Conservation (phyloP, 2,113 vertebrate genomes). For the Tetrax tetrax region DNA sequence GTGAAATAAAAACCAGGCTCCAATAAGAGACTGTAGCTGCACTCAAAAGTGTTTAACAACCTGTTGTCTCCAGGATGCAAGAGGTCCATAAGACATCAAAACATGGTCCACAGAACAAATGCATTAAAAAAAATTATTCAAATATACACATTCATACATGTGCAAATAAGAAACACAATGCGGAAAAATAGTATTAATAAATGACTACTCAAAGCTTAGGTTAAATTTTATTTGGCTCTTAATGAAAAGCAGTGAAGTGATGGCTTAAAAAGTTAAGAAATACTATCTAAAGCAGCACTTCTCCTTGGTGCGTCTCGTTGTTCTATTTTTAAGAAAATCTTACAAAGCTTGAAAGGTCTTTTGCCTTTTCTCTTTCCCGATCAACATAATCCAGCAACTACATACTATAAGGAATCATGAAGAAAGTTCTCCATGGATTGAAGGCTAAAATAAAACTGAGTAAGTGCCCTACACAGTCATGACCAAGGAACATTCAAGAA, state of each 20-base stretch:
- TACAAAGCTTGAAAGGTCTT: background rate
- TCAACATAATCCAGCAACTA: background rate
- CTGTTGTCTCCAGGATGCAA: background rate
- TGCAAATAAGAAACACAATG: background rate
- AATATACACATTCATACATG: background rate
- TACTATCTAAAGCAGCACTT: background rate
- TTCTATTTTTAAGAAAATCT: background rate
- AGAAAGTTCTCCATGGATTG: background rate
- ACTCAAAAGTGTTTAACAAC: background rate
- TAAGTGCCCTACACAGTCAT: background rate
- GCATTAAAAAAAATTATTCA: background rate
- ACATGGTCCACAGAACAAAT: background rate
- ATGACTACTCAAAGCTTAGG: background rate
- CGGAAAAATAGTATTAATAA: background rate
- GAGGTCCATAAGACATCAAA: background rate
- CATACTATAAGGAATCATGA: background rate
- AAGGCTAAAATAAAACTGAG: background rate
- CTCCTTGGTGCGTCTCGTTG: background rate
- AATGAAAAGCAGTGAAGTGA: background rate
- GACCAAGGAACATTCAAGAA: background rate
- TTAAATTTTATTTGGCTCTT: background rate
- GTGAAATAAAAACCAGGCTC: background rate
- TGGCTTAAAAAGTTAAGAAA: background rate
- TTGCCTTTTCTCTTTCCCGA: background rate
- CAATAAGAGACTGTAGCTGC: background rate